Conservation (phyloP, 2,888 invertebrate genomes). For the Hylaea fasciaria region DNA sequence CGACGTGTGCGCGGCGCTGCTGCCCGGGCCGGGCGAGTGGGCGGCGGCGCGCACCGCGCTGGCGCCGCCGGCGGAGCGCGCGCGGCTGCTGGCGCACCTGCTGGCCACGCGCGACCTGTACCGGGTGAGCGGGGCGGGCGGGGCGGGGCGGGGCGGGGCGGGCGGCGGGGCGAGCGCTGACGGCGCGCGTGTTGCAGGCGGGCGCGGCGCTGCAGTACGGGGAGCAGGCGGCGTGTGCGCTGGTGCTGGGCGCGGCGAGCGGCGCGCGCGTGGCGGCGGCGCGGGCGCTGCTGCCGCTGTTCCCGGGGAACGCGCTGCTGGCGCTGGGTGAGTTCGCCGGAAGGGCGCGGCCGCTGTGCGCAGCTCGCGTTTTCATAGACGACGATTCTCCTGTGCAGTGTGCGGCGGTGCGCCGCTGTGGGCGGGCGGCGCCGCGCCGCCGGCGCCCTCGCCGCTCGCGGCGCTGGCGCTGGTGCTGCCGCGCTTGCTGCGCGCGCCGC, state of each 20-base stretch:
- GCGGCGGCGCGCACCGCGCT: slow-evolving; percentile 50
- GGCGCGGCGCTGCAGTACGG: slow-evolving; percentile 50
- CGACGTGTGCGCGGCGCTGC: slow-evolving; percentile 43
- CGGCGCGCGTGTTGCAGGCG: slow-evolving; percentile 21
- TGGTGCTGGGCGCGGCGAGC: slow-evolving; percentile 40
- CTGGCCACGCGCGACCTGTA: slow-evolving; percentile 18
- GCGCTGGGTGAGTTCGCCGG: slow-evolving; percentile 45
- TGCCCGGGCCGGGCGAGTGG: slow-evolving; percentile 58
- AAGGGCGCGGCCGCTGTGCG: slow-evolving; percentile 39
- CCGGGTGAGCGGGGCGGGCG: slow-evolving; percentile 29
- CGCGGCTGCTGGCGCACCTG: slow-evolving; percentile 38
- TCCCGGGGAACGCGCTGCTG: slow-evolving; percentile 54
- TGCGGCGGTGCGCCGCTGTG: slow-evolving; percentile 34
- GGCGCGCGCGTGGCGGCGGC: slow-evolving; percentile 47
- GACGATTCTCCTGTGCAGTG: slow-evolving; percentile 13
- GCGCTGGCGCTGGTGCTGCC: slow-evolving; percentile 50
- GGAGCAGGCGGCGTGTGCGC: slow-evolving; percentile 60
- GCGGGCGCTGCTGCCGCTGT: slow-evolving; percentile 38
- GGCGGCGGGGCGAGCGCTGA: not conserved
- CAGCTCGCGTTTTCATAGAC: too few relatives aligned
- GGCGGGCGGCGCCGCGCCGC: slow-evolving; percentile 37
- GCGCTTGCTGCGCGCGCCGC: slow-evolving; percentile 48
- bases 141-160: too few relatives aligned
- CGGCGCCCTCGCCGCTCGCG: slow-evolving; percentile 30
- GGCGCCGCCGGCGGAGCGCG: slow-evolving; percentile 37